Percentiles rank a stretch among this genome's conserved stretches.
Evolutionary conservation across 2,888 invertebrate species (phyloP).

Genomic region (Chironomus riparius): DNA sequence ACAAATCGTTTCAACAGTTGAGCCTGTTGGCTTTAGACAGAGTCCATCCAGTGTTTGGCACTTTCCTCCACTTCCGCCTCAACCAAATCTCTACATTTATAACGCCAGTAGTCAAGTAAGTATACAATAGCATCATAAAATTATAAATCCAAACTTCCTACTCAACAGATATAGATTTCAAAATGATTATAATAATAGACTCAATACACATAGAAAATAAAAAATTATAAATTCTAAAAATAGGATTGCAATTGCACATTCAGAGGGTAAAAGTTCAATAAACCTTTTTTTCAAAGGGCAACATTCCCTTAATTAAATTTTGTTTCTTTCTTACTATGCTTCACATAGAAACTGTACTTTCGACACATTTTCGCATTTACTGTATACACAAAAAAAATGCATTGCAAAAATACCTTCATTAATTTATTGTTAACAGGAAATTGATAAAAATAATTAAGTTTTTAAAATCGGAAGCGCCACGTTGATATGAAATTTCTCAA

Average conservation of each 20-base stretch:
- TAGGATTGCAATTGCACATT: too few species aligned
- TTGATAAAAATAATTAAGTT: neutral
- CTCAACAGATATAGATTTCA: too few species aligned
- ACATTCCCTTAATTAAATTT: neutral
- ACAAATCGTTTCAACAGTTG: conserved; percentile 40
- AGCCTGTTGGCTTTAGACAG: conserved; percentile 55
- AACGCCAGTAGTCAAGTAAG: conserved; percentile 67
- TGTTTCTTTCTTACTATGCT: neutral
- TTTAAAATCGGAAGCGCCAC: neutral
- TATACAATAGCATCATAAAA: conserved; percentile 29
- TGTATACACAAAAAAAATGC: neutral
- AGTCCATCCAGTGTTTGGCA: conserved; percentile 63
- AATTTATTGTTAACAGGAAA: neutral
- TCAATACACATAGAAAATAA: too few species aligned
- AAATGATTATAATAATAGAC: too few species aligned
- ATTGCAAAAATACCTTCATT: too few species aligned
- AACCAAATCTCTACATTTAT: conserved; percentile 60
- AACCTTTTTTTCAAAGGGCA: neutral
- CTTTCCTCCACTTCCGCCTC: conserved; percentile 70
- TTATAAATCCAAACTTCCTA: too few species aligned
- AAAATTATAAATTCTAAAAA: too few species aligned
- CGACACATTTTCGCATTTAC: too few species aligned
- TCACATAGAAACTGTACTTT: too few species aligned
- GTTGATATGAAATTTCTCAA: neutral
- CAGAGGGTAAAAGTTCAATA: conserved; percentile 18